These are phyloP conservation scores for Beris morrisii DNA, from an alignment of 2,888 invertebrate genomes.

Conservation along the genomic window DNA sequence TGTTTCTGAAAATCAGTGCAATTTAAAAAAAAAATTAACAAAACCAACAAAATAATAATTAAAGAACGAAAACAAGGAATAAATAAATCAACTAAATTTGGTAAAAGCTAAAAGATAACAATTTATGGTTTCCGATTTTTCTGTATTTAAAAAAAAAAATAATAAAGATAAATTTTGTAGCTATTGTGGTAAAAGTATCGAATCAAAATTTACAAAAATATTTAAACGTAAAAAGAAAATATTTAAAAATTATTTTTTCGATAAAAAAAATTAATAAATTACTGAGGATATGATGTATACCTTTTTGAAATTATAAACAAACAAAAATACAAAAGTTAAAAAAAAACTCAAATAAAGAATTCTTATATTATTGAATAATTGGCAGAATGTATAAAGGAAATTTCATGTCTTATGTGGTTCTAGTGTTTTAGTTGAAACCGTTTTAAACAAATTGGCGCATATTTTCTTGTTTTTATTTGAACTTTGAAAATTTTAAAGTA, in stretches of 20 bases:
- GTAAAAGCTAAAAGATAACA: conserved; percentile 17
- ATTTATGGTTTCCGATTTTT: conserved; percentile 8
- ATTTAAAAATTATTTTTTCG: neutral
- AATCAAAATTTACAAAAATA: neutral
- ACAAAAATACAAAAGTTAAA: conserved; percentile 20
- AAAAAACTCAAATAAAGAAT: conserved; percentile 20
- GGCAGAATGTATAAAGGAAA: conserved; percentile 5
- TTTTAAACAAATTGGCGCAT: neutral
- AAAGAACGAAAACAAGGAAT: conserved; percentile 21
- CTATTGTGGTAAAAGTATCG: neutral
- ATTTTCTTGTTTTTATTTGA: no score
- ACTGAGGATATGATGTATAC: conserved; percentile 38
- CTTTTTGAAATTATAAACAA: conserved; percentile 26
- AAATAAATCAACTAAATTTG: conserved; percentile 28
- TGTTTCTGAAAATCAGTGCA: conserved; percentile 42
- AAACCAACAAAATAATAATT: conserved; percentile 19
- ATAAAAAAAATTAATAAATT: conserved; percentile 18
- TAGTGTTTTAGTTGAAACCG: no score
- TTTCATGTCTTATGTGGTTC: no score
- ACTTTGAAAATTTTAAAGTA: no score
- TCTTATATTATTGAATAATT: conserved; percentile 26
- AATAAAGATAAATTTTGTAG: conserved; percentile 2
- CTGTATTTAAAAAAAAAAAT: neutral
- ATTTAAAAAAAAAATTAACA: conserved; percentile 41
- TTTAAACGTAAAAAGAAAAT: neutral